Evolutionary conservation across 1,140 invertebrate genomes (phyloP).

Genomic region (Panagrolaimus sp.): DNA sequence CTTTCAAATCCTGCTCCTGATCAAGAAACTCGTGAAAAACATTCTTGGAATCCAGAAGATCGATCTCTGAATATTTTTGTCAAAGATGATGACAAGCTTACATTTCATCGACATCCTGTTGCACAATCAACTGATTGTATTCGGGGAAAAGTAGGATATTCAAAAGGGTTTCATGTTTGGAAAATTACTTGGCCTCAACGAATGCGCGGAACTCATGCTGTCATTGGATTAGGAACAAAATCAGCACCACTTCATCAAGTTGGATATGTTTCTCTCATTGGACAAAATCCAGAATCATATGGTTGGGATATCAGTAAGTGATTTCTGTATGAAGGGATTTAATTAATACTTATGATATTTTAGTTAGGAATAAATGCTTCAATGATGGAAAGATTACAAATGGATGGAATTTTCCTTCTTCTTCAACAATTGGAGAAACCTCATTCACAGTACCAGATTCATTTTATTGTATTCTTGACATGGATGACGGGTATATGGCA

Average conservation of each 20-base stretch:
- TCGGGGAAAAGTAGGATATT: conserved; percentile 68
- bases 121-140: conserved; percentile 96
- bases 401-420: neutral
- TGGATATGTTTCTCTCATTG: conserved; percentile 69
- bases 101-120: conserved; percentile 90
- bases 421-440: neutral
- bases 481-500: conserved; percentile 65
- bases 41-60: conserved; percentile 84
- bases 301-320: conserved; percentile 82
- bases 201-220: conserved; percentile 93
- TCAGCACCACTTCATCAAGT: conserved; percentile 64
- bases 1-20: neutral
- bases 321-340: no score
- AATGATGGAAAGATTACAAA: neutral
- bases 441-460: neutral
- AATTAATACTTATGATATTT: no score
- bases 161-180: conserved; percentile 88
- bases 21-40: conserved; percentile 9
- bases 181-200: conserved; percentile 95
- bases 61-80: conserved; percentile 95
- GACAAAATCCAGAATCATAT: conserved; percentile 87
- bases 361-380: neutral
- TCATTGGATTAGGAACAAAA: conserved; percentile 88
- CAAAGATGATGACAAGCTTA: conserved; percentile 90
- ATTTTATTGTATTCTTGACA: conserved; percentile 19